Conservation (phyloP, 2,113 vertebrate genomes). For the Bucco capensis region DNA sequence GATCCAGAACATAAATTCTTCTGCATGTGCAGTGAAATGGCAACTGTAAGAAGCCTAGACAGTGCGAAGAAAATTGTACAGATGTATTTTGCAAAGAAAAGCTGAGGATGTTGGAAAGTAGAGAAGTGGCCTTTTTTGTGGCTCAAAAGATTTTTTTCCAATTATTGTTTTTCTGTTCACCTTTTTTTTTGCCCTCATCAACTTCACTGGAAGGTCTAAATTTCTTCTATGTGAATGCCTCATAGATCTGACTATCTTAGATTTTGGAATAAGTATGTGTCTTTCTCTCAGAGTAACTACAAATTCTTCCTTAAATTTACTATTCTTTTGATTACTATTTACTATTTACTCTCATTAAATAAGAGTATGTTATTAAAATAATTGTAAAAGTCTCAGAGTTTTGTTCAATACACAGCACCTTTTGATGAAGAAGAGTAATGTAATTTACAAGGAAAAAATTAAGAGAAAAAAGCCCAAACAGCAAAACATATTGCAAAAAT, state of each 20-base stretch:
- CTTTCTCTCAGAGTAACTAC: not conserved
- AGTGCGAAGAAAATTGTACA: not conserved
- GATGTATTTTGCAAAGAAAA: not conserved
- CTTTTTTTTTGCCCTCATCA: fast-evolving
- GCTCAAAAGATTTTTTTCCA: fast-evolving
- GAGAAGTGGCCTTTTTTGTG: not conserved
- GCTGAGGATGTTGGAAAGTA: not conserved
- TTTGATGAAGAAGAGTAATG: not conserved
- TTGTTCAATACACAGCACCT: not conserved
- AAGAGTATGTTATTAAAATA: not conserved
- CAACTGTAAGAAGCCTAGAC: not conserved
- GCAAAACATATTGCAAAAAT: not conserved
- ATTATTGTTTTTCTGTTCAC: not conserved
- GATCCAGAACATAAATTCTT: not conserved
- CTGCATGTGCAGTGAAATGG: not conserved
- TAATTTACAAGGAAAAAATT: not conserved
- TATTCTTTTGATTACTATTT: not conserved
- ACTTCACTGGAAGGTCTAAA: not conserved
- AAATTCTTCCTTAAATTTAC: not conserved
- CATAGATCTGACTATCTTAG: not conserved
- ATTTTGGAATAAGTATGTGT: not conserved
- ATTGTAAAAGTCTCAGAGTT: not conserved
- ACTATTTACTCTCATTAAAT: not conserved
- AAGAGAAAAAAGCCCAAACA: not conserved
- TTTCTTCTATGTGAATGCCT: not conserved